phyloP scores from a whole-genome alignment of 2,797 vertebrate species.

The Octomys mimax region DNA sequence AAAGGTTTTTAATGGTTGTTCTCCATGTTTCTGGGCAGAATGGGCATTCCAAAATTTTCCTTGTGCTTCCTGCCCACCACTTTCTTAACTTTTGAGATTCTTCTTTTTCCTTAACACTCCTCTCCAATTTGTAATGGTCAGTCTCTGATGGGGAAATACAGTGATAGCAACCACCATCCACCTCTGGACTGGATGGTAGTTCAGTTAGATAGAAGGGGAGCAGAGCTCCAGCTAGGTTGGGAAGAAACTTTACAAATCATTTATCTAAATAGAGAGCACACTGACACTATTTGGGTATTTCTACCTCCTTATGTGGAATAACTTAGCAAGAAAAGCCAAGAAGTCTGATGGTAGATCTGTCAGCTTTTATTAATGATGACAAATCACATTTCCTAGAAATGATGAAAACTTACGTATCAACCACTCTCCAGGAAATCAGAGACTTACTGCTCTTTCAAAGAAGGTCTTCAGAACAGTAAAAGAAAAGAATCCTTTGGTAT shows the following conservation, averaged over 20 bases:
- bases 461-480: not conserved
- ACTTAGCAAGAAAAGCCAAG: conserved; percentile 7
- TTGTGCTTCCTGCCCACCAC: not conserved
- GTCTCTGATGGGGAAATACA: not conserved
- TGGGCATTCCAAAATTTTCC: not conserved
- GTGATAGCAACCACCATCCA: not conserved
- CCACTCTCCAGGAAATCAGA: not conserved
- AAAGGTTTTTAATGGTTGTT: not conserved
- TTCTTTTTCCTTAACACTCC: not conserved
- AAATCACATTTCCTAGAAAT: conserved; percentile 56
- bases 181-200: not conserved
- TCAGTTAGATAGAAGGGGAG: not conserved
- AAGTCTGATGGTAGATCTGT: conserved; percentile 4
- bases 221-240: not conserved
- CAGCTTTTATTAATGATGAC: conserved; percentile 54
- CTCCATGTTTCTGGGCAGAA: not conserved
- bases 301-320: not conserved
- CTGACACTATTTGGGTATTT: not conserved
- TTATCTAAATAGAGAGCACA: not conserved
- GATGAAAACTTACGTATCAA: not conserved
- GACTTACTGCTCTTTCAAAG: conserved; percentile 19
- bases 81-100: not conserved
- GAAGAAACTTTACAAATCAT: not conserved
- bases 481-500: not conserved
- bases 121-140: not conserved